A percentile compares a stretch with the other conserved stretches of the same genome.
phyloP scores from a whole-genome alignment of 2,113 vertebrate species.

The Mustelus asterias region DNA sequence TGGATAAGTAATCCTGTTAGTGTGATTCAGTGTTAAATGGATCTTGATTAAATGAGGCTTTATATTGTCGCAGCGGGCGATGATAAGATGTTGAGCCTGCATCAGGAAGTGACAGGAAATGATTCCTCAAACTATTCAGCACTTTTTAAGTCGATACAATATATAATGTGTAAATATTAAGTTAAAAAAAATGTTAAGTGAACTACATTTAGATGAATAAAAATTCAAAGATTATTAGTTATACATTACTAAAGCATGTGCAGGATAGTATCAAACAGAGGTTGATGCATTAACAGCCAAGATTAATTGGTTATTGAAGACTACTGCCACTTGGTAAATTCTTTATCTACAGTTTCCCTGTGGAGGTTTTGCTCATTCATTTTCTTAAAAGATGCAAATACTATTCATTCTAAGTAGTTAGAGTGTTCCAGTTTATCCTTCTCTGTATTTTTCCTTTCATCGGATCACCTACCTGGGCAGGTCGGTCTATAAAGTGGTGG shows the following conservation, averaged over 20 bases:
- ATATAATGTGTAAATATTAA: background rate
- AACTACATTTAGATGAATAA: background rate
- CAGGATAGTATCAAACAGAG: background rate
- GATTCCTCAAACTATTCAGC: slow-evolving; percentile 6
- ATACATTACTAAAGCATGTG: too few species aligned
- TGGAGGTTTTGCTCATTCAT: background rate
- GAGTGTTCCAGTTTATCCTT: background rate
- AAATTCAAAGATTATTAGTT: background rate
- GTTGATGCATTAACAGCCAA: background rate
- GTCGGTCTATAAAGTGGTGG: background rate
- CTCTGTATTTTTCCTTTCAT: background rate
- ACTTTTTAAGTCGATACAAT: background rate
- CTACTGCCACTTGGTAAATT: background rate
- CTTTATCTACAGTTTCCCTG: background rate
- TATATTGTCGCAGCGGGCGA: slow-evolving; percentile 56
- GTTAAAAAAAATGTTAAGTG: background rate
- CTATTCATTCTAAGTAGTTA: background rate
- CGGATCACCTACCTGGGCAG: background rate
- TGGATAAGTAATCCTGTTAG: slow-evolving; percentile 53
- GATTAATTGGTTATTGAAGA: background rate
- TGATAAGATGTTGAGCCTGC: slow-evolving; percentile 47
- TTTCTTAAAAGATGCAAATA: background rate
- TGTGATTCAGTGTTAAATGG: slow-evolving; percentile 54
- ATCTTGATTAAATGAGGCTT: slow-evolving; percentile 57
- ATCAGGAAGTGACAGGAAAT: slow-evolving; percentile 47